These are phyloP conservation scores for Hydrophis major DNA, from an alignment of 2,797 vertebrate species.

Conservation along the genomic window DNA sequence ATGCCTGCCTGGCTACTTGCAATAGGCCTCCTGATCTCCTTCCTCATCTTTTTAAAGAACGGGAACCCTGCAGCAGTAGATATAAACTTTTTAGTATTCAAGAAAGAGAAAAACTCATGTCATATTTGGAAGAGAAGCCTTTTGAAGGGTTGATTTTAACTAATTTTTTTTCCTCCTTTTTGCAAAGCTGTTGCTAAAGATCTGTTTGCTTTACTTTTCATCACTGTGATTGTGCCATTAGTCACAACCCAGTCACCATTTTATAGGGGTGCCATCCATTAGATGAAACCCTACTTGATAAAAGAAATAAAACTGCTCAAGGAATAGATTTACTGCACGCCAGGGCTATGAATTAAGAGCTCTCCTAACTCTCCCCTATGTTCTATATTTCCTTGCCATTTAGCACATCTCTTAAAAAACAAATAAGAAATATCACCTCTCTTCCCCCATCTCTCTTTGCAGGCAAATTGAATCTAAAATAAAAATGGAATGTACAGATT, in stretches of 20 bases:
- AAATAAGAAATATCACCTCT: conserved; percentile 47
- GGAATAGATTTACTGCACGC: conserved; percentile 59
- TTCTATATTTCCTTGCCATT: conserved; percentile 56
- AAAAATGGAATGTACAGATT: conserved; percentile 39
- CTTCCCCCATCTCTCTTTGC: conserved; percentile 9
- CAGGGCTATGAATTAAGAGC: conserved; percentile 52
- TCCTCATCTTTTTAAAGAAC: background rate
- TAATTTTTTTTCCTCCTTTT: conserved; percentile 2
- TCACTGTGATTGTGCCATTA: conserved; percentile 47
- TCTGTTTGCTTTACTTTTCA: conserved; percentile 42
- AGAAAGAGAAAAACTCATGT: background rate
- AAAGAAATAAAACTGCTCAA: conserved; percentile 66
- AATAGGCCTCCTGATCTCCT: background rate
- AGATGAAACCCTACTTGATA: conserved; percentile 57
- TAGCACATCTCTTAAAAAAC: conserved; percentile 53
- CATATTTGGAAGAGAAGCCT: conserved; percentile 19
- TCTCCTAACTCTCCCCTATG: conserved; percentile 43
- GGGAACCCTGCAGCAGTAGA: background rate
- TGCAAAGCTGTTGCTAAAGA: conserved; percentile 40
- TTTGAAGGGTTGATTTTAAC: conserved; percentile 24
- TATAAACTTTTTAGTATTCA: background rate
- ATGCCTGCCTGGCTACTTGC: background rate
- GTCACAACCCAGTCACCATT: conserved; percentile 49
- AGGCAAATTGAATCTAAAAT: conserved; percentile 48
- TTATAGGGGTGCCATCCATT: conserved; percentile 56